Conservation (phyloP, 2,888 invertebrate species). For the Mythimna loreyi region DNA sequence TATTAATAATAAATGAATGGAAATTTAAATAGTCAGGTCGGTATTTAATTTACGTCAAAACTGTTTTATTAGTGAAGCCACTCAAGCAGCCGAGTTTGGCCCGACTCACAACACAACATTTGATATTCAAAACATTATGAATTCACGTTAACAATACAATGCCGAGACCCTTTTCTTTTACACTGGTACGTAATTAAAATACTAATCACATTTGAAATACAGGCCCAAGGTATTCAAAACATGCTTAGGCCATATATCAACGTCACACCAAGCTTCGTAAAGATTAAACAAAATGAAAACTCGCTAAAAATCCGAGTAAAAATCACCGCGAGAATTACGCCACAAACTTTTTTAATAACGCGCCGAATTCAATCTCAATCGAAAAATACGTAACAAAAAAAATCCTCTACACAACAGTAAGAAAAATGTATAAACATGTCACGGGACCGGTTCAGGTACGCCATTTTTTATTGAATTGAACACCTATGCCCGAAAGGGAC, state of each 20-base stretch:
- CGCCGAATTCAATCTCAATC: slow-evolving; percentile 87
- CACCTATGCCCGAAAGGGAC: slow-evolving; percentile 87
- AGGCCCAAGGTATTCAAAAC: slow-evolving; percentile 62
- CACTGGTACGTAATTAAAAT: slow-evolving; percentile 38
- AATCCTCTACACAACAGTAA: slow-evolving; percentile 81
- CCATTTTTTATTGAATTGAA: slow-evolving; percentile 89
- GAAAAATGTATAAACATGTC: slow-evolving; percentile 90
- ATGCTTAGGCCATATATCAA: slow-evolving; percentile 74
- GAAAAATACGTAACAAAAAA: slow-evolving; percentile 87
- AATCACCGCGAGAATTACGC: slow-evolving; percentile 84
- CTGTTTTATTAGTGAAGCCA: slow-evolving; percentile 60
- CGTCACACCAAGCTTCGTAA: slow-evolving; percentile 62
- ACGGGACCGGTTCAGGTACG: slow-evolving; percentile 89
- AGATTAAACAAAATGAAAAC: slow-evolving; percentile 67
- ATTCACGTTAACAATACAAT: slow-evolving; percentile 62
- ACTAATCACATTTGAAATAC: slow-evolving; percentile 58
- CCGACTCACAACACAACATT: slow-evolving; percentile 64
- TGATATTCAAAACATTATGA: slow-evolving; percentile 65
- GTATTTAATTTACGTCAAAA: slow-evolving; percentile 54
- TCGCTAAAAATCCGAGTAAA: slow-evolving; percentile 76
- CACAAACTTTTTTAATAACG: slow-evolving; percentile 89
- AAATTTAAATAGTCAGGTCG: slow-evolving; percentile 42
- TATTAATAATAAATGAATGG: slow-evolving; percentile 25
- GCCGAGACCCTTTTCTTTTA: slow-evolving; percentile 40
- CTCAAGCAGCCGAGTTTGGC: slow-evolving; percentile 61